Base-by-base conservation (phyloP, 2,113 vertebrate species). In the Urocolius indicus region DNA sequence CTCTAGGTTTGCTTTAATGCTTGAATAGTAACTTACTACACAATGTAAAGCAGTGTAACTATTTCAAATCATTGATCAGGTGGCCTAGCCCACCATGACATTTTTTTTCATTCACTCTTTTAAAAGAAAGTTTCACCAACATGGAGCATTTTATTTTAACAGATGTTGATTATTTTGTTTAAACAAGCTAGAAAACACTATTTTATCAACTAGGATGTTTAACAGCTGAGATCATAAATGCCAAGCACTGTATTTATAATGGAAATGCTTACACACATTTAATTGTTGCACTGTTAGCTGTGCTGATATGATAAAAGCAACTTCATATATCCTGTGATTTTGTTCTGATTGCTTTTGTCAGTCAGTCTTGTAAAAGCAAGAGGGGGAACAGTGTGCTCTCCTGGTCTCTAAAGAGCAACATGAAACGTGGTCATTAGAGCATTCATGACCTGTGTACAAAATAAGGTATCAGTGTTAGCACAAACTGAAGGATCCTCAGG, bases 391-490 rank as follows among this genome's bases (percentile, higher is more conserved):
- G 52, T 6, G 0, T 36, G 77, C 45, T 51, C 83, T 73, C 34
- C 74, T 17, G 62, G 52, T 72, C 48, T 95, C 78, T 89, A 93
- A 94, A 79, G 21, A 83, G 29, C 84, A 94, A 63, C 45, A 86
- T 13, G 68, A 88, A 62, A 46, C 54, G 79, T 27, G 69, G 95
- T 84, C 92, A 95, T 92, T 95, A 92, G 51, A 84, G 63, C 74
- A 63, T 54, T 88, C 94, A 59, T 74, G 80, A 93, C 87, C 90
- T 81, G 86, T 65, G 94, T 96, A 58, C 27, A 48, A 83, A 97
- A 74, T 66, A 32, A 95, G 84, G 65, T 30, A 76, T 41, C 84
- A 34, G 58, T 19, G 58, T 58, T 14, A 65, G 49, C 36, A 38
- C 81, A 63, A 52, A 36, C 66, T 26, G 75, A 43, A 57, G 90